Evolutionary conservation across 2,888 invertebrate genomes (phyloP).

Genomic region (Lasioglossum lativentre): DNA sequence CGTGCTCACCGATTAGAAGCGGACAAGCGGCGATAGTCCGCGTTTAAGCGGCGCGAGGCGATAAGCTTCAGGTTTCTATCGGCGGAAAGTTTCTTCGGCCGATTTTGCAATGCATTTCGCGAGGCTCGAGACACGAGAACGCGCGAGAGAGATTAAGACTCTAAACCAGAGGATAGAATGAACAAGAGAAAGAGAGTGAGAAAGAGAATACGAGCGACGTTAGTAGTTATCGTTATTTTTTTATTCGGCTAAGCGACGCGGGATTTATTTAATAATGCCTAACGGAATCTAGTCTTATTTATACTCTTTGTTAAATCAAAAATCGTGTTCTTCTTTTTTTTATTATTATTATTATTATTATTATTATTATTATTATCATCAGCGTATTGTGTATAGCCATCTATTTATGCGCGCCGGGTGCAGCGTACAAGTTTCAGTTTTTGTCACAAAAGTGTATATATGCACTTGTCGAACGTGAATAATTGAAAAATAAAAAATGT

Average conservation of each 20-base stretch:
- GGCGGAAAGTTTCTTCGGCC: conserved; percentile 28
- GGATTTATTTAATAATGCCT: conserved; percentile 67
- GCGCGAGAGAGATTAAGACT: conserved; percentile 7
- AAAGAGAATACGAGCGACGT: neutral
- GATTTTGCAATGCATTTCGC: conserved; percentile 55
- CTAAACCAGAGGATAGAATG: neutral
- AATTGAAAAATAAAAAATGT: neutral
- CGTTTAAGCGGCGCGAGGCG: conserved; percentile 33
- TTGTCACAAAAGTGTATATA: neutral
- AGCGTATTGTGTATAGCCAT: conserved; percentile 33
- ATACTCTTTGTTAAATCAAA: conserved; percentile 74
- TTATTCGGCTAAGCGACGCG: conserved; percentile 12
- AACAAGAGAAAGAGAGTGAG: neutral
- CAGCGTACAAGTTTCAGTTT: neutral
- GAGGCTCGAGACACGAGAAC: neutral
- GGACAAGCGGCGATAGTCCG: conserved; percentile 26
- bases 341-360: conserved; percentile 31
- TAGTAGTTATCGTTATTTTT: conserved; percentile 28
- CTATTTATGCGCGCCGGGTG: conserved; percentile 44
- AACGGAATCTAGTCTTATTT: conserved; percentile 79
- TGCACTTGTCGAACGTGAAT: neutral
- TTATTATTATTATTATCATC: conserved; percentile 35
- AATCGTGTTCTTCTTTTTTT: conserved; percentile 53
- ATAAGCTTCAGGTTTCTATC: conserved; percentile 50
- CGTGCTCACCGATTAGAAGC: conserved; percentile 64